Base-by-base conservation (phyloP, 37 sponge, comb jelly and placozoan genomes). In the Dysidea cf. avara region DNA sequence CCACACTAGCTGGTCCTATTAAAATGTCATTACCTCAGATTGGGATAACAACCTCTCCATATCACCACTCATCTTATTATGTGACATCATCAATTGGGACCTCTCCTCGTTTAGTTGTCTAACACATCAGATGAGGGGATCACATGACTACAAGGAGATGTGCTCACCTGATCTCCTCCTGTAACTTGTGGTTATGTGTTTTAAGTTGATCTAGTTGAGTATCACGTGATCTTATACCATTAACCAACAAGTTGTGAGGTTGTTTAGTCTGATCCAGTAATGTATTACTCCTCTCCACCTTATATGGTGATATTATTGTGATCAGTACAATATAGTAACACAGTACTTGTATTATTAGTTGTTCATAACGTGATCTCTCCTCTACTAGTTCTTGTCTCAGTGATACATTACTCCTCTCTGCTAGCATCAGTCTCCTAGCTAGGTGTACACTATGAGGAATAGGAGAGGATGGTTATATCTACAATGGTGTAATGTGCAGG, bases 11-110 rank as follows among this genome's bases (percentile, higher is more conserved):
- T 43, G 46, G 46, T 43, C 46, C 5, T 43, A 9, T 43, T n/a
- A n/a, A n/a, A n/a, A n/a, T n/a, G n/a, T n/a, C n/a, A n/a, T 64
- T 49, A 90, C 91, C 65, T 90, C 87, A 57, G 75, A 71, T 59
- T 90, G 91, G 16, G 28, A 54, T 37, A 90, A 79, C 26, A 90
- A 70, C 53, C 56, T 85, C 75, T 90, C 91, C 36, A 90, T 61
- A 50, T 90, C 91, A n/a, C 57, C 65, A 26, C 87, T 58, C 75
- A 86, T 39, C 40, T 63, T 39, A 61, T 90, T 86, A 64, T 78
- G 85, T 13, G 70, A 43, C n/a, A 60, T 54, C 20, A 77, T 32
- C 38, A 86, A 53, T 7, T 7, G 17, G 16, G 26, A 28, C 35
- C 62, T 65, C 61, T 90, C 87, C 16, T 61, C 68, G 6, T 26